Base-by-base conservation (phyloP, 2,888 invertebrate species). In the Macaria liturata region DNA sequence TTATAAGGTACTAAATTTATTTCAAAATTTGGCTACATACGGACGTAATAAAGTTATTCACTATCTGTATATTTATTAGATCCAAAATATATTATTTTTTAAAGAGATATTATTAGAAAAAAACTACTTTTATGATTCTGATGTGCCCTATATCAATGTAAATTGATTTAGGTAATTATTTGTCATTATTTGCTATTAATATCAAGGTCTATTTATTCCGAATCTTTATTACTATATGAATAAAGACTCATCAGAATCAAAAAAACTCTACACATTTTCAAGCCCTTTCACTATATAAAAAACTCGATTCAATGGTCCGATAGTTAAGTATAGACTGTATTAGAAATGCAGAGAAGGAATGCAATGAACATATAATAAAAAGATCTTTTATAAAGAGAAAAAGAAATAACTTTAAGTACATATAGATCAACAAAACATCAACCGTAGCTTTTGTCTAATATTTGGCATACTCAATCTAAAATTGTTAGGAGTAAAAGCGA, bases 401-500 rank as follows among this genome's bases (percentile, higher is more conserved):
- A 61, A 43, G 57, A 57, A n/a, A 48, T 44, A 32, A 53, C 48
- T 61, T 69, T 66, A 68, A 68, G 67, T 66, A 69, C 67, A 66
- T 48, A 57, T 54, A 68, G 44, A 65, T 57, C 62, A 66, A 69
- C 59, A 69, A 51, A 65, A 66, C 49, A 59, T 64, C 53, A 50
- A 54, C 40, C n/a, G 46, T 31, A n/a, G n/a, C n/a, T n/a, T n/a
- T 62, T 67, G 54, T 56, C 54, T 65, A 66, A 67, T 66, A 70
- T 74, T 71, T 74, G 66, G 68, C 68, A 66, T 62, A 63, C 20
- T 66, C 51, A 49, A 51, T 48, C 30, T 42, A 49, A 39, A 51
- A 49, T 54, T 9, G 34, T 57, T 37, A 2, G 3, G 5, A 6
- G 34, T 37, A 37, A 20, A 20, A 20, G 20, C 20, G 20, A 20